These are phyloP conservation scores for Odobenus rosmarus DNA, from an alignment of 2,113 vertebrate genomes.

Conservation along the genomic window DNA sequence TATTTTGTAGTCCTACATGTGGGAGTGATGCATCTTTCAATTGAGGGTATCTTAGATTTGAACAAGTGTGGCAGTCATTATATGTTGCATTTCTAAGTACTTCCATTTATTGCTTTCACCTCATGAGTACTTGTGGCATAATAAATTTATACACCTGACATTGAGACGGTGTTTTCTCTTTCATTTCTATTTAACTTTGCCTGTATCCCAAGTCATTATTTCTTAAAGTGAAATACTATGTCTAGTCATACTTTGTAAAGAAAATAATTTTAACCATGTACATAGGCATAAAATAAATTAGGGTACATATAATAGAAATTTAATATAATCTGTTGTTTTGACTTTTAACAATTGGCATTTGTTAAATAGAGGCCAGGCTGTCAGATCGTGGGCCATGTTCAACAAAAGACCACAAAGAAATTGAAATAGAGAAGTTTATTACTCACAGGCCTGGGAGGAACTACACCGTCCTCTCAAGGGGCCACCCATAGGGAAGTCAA, in stretches of 20 bases:
- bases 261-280: not conserved
- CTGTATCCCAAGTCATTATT: not conserved
- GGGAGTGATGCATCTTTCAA: not conserved
- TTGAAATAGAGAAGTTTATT: not conserved
- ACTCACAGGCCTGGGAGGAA: not conserved
- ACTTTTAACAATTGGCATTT: not conserved
- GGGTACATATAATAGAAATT: not conserved
- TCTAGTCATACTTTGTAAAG: not conserved
- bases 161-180: not conserved
- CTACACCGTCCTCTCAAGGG: not conserved
- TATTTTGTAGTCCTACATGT: not conserved
- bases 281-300: not conserved
- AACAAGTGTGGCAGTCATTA: not conserved
- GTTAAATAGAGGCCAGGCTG: rapidly evolving
- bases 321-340: not conserved
- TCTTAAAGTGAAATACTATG: not conserved
- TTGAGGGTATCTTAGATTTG: not conserved
- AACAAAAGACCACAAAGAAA: not conserved
- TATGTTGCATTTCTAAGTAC: not conserved
- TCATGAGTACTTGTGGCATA: not conserved
- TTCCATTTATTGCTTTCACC: not conserved
- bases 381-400: not conserved
- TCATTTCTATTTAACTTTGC: not conserved
- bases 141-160: not conserved
- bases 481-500: not conserved